Percentiles rank a stretch among this genome's conserved stretches.
Evolutionary conservation across 2,113 vertebrate species (phyloP).

Genomic region (Raja brachyura): DNA sequence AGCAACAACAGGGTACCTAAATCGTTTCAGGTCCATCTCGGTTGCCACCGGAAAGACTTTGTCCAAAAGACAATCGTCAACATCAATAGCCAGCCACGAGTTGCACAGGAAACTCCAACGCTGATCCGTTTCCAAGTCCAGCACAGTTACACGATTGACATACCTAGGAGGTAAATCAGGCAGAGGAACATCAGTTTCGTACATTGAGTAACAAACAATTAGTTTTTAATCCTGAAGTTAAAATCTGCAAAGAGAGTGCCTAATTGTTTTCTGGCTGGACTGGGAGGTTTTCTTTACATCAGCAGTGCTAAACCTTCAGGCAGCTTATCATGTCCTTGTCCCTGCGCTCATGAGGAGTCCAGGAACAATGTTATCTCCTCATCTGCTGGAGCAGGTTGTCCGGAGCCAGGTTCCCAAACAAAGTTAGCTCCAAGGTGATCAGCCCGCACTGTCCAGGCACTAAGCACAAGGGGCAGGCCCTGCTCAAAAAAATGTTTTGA

Average conservation of each 20-base stretch:
- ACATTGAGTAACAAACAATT: background rate
- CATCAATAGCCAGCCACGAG: slow-evolving; percentile 80
- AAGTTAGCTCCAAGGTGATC: no score
- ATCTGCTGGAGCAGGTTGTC: no score
- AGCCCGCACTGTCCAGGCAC: no score
- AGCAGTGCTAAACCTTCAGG: no score
- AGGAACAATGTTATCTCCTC: no score
- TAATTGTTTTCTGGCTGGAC: background rate
- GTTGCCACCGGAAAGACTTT: slow-evolving; percentile 80
- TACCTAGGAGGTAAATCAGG: slow-evolving; percentile 61
- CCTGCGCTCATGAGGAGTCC: no score
- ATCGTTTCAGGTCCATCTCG: slow-evolving; percentile 77
- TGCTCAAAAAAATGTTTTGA: no score
- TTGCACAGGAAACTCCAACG: slow-evolving; percentile 92
- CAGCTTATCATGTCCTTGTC: no score
- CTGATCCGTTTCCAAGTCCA: slow-evolving; percentile 69
- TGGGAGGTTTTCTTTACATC: no score
- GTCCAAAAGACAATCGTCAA: slow-evolving; percentile 79
- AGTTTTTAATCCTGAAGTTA: background rate
- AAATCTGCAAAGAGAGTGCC: background rate
- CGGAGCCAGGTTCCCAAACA: no score
- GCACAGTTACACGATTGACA: slow-evolving; percentile 74
- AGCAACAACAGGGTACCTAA: slow-evolving; percentile 63
- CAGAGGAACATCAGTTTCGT: background rate
- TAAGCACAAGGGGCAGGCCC: no score